phyloP scores from a whole-genome alignment of 1,140 invertebrate genomes.

The Epicauta chinensis region DNA sequence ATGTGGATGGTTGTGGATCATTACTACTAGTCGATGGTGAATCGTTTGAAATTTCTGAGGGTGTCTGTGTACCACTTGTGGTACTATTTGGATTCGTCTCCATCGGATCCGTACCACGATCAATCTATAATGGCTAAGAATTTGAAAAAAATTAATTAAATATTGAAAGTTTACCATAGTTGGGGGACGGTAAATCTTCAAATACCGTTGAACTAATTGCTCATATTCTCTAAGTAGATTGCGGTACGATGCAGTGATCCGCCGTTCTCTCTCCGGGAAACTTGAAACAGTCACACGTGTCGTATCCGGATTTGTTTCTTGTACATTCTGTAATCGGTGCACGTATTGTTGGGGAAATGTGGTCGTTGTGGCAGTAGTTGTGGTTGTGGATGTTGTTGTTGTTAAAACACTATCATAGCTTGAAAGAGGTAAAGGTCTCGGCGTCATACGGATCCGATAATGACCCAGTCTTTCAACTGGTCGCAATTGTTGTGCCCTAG shows the following conservation, averaged over 20 bases:
- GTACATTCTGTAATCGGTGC: no score
- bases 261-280: conserved; percentile 40
- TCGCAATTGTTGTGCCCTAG: conserved; percentile 41
- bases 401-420: no score
- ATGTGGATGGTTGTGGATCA: conserved; percentile 4
- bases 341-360: not conserved
- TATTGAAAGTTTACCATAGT: conserved; percentile 38
- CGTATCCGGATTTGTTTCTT: no score
- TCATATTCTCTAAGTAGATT: conserved; percentile 49
- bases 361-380: no score
- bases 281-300: no score
- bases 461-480: conserved; percentile 30
- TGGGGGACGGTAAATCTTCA: conserved; percentile 44
- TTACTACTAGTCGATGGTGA: not conserved
- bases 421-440: no score
- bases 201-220: conserved; percentile 46
- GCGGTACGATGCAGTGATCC: conserved; percentile 43
- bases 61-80: conserved; percentile 31
- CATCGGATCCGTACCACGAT: conserved; percentile 63
- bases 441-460: conserved; percentile 34
- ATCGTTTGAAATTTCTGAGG: conserved; percentile 13
- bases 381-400: no score
- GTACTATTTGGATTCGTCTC: conserved; percentile 37
- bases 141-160: conserved; percentile 1
- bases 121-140: conserved; percentile 44